These are phyloP conservation scores for Drosophila hydei DNA, from an alignment of 1,140 invertebrate genomes.

Conservation along the genomic window DNA sequence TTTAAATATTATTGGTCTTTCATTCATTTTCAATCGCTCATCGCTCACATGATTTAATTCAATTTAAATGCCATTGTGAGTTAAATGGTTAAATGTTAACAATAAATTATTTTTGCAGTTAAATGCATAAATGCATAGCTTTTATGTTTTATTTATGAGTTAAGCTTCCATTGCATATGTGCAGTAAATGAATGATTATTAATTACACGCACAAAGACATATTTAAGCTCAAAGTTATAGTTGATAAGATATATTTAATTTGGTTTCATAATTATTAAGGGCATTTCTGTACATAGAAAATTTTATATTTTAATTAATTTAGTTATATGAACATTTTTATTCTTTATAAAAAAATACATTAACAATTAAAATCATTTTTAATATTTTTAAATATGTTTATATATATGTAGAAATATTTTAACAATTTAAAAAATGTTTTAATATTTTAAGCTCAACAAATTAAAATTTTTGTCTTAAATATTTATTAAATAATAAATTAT, in stretches of 20 bases:
- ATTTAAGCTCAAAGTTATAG: not conserved
- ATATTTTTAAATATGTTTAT: no score
- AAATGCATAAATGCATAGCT: not conserved
- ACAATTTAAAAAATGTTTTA: not conserved
- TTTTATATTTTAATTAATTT: no score
- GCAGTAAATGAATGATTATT: not conserved
- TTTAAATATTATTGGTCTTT: not conserved
- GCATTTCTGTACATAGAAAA: no score
- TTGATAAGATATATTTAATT: not conserved
- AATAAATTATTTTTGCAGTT: constrained; percentile 5
- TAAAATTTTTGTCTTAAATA: no score
- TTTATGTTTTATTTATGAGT: constrained; percentile 5
- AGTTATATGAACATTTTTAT: no score
- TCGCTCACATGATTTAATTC: constrained; percentile 5
- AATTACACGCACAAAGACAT: not conserved
- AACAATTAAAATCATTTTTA: no score
- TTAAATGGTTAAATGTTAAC: constrained; percentile 1
- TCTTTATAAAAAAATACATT: no score
- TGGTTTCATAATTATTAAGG: no score
- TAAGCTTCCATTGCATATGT: not conserved
- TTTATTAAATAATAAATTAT: no score
- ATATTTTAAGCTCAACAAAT: not conserved
- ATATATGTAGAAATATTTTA: no score
- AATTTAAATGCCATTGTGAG: constrained; percentile 1
- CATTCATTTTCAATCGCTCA: not conserved